phyloP scores from a whole-genome alignment of 2,113 vertebrate genomes.

The Columba janthina region DNA sequence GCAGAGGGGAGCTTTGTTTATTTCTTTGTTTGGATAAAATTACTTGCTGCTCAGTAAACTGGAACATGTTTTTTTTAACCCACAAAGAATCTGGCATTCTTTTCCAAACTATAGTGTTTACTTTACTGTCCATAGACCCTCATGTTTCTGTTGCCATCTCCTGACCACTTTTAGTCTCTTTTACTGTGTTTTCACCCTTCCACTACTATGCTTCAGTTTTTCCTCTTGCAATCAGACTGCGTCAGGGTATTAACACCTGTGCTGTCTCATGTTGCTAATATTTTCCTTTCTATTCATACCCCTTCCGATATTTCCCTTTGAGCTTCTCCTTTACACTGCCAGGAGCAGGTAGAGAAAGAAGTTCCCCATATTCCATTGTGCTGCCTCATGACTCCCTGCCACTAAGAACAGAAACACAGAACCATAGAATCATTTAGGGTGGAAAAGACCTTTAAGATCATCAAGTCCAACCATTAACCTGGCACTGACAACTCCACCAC shows the following conservation, averaged over 20 bases:
- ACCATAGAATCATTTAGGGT: too few species aligned
- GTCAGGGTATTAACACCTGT: not conserved
- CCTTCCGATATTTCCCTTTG: not conserved
- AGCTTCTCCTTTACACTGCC: not conserved
- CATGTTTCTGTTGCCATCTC: not conserved
- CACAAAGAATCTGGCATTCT: not conserved
- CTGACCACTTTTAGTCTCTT: not conserved
- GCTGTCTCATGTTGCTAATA: not conserved
- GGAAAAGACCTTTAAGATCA: too few species aligned
- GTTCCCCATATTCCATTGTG: not conserved
- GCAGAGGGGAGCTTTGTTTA: not conserved
- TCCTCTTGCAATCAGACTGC: not conserved
- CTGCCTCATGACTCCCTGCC: not conserved
- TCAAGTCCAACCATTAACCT: too few species aligned
- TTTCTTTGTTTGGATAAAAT: slow-evolving; percentile 17
- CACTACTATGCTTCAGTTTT: not conserved
- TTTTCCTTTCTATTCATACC: not conserved
- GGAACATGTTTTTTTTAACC: not conserved
- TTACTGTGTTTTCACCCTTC: not conserved
- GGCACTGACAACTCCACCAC: too few species aligned
- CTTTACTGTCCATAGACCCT: not conserved
- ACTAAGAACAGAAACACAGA: not conserved
- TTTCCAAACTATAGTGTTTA: not conserved
- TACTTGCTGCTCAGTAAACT: not conserved
- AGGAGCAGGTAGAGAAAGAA: not conserved